Base-by-base conservation (phyloP, 2,888 invertebrate genomes). In the Acanthococcus lagerstroemiae region DNA sequence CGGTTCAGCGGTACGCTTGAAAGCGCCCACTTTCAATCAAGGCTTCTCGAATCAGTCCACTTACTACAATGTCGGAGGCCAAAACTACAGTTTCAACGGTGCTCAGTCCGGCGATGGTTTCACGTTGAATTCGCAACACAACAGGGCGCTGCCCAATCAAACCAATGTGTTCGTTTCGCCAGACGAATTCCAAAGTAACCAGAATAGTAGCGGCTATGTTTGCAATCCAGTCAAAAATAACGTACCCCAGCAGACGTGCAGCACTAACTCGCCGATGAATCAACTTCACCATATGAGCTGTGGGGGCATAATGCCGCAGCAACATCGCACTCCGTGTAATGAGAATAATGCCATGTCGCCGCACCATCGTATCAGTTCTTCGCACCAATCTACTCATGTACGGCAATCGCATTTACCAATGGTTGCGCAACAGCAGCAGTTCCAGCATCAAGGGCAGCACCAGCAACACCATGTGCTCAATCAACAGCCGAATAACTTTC, bases 231-330 rank as follows among this genome's bases (percentile, higher is more conserved):
- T 52, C 17, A 63, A 63, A 52, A 63, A 24, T 30, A 24, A 25
- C 30, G 30, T 27, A 22, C 21, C 27, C 24, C 52, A 24, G 52
- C 52, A 52, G 24, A 21, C 52, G 5, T 52, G 52, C 15, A 5
- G 9, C 2, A 15, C 22, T 4, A 37, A 37, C 21, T n/a, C 37
- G 21, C 25, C 19, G 22, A 50, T 21, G 15, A 15, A 30, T 12
- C 63, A 63, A 54, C 54, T 54, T 30, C 37, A 52, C n/a, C 52
- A 52, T 52, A n/a, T n/a, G n/a, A n/a, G n/a, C n/a, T 63, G 63
- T 30, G 58, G 26, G 7, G 17, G 7, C 19, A n/a, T 50, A 7
- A 50, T 52, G 30, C 50, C 50, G 15, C 63, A 63, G 19, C 60
- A 60, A 25, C 46, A 60, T 50, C 48, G 60, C 9, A 17, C 48